Conservation (phyloP, 2,888 invertebrate species). For the Parnassius smintheus region DNA sequence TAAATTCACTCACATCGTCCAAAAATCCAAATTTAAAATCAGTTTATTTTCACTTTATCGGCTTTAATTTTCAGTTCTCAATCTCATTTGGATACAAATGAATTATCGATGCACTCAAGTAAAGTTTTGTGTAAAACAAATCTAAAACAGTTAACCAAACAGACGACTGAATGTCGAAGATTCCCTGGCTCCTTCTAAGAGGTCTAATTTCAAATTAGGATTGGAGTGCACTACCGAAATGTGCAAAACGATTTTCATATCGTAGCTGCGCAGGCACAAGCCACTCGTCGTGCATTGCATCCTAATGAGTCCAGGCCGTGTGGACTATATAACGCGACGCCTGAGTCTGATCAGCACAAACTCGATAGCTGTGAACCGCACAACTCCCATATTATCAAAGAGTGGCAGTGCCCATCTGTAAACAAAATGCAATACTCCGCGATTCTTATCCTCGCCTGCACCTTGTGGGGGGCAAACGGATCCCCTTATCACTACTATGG, state of each 20-base stretch:
- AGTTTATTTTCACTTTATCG: slow-evolving; percentile 5
- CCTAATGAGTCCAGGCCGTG: slow-evolving; percentile 63
- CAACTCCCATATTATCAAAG: slow-evolving; percentile 51
- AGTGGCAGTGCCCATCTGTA: slow-evolving; percentile 38
- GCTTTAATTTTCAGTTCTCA: slow-evolving; percentile 39
- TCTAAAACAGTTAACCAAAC: slow-evolving; percentile 1
- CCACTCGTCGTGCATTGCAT: slow-evolving; percentile 57
- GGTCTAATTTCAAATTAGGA: slow-evolving; percentile 65
- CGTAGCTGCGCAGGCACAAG: slow-evolving; percentile 49
- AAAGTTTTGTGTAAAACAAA: slow-evolving; percentile 7
- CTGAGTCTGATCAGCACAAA: slow-evolving; percentile 49
- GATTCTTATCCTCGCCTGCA: slow-evolving; percentile 51
- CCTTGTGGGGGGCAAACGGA: slow-evolving; percentile 52
- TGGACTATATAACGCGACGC: slow-evolving; percentile 66
- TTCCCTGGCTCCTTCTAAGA: slow-evolving; percentile 51
- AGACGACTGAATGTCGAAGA: slow-evolving; percentile 53
- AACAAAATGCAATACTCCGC: slow-evolving; percentile 52
- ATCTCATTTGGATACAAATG: neutral
- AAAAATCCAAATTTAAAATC: too few relatives aligned
- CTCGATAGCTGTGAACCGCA: slow-evolving; percentile 48
- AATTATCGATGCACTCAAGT: neutral
- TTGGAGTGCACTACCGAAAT: slow-evolving; percentile 58
- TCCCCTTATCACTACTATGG: slow-evolving; percentile 70
- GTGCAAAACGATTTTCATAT: slow-evolving; percentile 49
- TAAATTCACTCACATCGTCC: too few relatives aligned